phyloP scores from a whole-genome alignment of 2,797 vertebrate genomes.

The Brachymystax lenok region DNA sequence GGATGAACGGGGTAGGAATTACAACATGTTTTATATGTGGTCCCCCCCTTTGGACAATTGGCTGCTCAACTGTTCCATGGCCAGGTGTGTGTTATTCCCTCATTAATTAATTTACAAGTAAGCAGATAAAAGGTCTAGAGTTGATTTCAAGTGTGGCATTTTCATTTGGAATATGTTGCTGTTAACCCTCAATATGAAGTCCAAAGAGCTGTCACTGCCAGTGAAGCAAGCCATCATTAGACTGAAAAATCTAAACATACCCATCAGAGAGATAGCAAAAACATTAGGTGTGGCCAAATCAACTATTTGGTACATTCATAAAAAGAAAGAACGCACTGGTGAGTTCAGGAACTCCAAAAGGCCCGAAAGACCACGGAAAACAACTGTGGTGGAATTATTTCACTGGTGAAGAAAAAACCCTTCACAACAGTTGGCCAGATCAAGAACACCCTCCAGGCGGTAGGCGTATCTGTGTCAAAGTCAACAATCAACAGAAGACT shows the following conservation, averaged over 20 bases:
- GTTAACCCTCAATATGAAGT: too few species aligned
- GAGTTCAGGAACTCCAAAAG: constrained; percentile 41
- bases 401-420: constrained; percentile 18
- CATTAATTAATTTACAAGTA: too few species aligned
- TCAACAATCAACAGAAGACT: background rate
- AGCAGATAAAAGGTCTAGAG: too few species aligned
- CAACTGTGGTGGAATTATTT: constrained; percentile 9
- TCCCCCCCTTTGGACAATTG: too few species aligned
- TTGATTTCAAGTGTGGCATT: too few species aligned
- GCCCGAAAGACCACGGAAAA: constrained; percentile 41
- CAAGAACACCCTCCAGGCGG: constrained; percentile 23
- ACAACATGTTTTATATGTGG: too few species aligned
- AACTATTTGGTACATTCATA: constrained; percentile 26
- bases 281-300: too few species aligned
- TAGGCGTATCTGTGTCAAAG: constrained; percentile 22
- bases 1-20: too few species aligned
- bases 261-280: constrained; percentile 16
- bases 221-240: constrained; percentile 39
- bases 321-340: constrained; percentile 35
- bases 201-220: constrained; percentile 29
- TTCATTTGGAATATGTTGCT: too few species aligned
- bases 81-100: too few species aligned
- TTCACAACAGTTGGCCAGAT: constrained; percentile 31
- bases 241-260: constrained; percentile 30
- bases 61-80: too few species aligned